A percentile compares a stretch with the other conserved stretches of the same genome.
Evolutionary conservation across 2,113 vertebrate species (phyloP).

Genomic region (Sylvia atricapilla): DNA sequence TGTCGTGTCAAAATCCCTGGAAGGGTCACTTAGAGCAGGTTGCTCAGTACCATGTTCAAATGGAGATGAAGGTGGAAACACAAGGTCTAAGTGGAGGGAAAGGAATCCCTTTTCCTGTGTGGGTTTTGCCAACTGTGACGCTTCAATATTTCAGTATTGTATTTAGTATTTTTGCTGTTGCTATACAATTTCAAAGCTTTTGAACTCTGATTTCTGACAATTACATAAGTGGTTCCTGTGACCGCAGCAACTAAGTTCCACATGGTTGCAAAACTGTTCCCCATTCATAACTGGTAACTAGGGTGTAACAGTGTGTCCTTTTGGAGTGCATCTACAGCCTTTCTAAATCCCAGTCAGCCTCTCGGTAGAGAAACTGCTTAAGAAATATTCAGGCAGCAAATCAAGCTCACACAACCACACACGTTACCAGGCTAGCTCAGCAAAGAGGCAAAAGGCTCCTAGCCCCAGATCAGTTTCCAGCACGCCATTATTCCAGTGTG

Average conservation of each 20-base stretch:
- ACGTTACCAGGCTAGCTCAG: no score
- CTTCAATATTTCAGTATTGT: not conserved
- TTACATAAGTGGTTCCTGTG: fast-evolving
- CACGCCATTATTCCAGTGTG: no score
- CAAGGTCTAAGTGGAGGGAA: not conserved
- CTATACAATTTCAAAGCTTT: not conserved
- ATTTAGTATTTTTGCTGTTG: not conserved
- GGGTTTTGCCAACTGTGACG: not conserved
- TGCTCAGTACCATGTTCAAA: not conserved
- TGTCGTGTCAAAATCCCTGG: not conserved
- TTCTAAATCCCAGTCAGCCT: no score
- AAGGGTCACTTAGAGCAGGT: not conserved
- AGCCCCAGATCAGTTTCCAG: no score
- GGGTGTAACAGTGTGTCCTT: no score
- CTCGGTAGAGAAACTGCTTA: no score
- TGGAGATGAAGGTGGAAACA: not conserved
- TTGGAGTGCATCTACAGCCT: no score
- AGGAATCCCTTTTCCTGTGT: fast-evolving
- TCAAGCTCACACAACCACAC: no score
- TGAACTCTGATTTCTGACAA: not conserved
- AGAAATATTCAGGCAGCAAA: no score
- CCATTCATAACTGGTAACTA: not conserved
- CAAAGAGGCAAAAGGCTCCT: no score
- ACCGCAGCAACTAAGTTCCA: not conserved
- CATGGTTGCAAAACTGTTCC: not conserved